A percentile compares a stretch with the other conserved stretches of the same genome.
Evolutionary conservation across 1,140 invertebrate species (phyloP).

Genomic region (Pogonomyrmex barbatus): DNA sequence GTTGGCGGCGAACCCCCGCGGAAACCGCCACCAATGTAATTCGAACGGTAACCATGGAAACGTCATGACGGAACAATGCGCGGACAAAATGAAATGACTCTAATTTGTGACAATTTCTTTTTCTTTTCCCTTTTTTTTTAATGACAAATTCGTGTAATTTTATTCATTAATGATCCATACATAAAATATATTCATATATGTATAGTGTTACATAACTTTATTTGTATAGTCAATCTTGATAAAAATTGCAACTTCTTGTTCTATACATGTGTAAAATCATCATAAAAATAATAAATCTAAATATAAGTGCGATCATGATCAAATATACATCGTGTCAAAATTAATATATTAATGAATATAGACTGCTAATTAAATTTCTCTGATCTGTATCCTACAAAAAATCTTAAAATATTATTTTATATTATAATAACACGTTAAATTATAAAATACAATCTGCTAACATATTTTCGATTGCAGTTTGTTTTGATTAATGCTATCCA

Average conservation of each 20-base stretch:
- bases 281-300: background rate
- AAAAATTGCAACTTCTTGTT: background rate
- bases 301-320: background rate
- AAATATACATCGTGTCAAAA: no score
- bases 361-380: no score
- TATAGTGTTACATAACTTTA: background rate
- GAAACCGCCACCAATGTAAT: constrained; percentile 5
- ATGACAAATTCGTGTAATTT: background rate
- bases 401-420: background rate
- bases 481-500: no score
- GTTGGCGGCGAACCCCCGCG: constrained; percentile 4
- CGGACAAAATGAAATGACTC: background rate
- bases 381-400: background rate
- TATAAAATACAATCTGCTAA: background rate
- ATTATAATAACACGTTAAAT: background rate
- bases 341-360: no score
- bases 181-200: background rate
- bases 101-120: background rate
- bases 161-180: background rate
- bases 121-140: background rate
- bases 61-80: background rate
- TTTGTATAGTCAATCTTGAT: background rate
- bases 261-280: no score
- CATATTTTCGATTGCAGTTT: no score
- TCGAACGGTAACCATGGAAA: constrained; percentile 33